These are phyloP conservation scores for Corydoras sp. DNA, from an alignment of 2,113 vertebrate species.

Conservation along the genomic window DNA sequence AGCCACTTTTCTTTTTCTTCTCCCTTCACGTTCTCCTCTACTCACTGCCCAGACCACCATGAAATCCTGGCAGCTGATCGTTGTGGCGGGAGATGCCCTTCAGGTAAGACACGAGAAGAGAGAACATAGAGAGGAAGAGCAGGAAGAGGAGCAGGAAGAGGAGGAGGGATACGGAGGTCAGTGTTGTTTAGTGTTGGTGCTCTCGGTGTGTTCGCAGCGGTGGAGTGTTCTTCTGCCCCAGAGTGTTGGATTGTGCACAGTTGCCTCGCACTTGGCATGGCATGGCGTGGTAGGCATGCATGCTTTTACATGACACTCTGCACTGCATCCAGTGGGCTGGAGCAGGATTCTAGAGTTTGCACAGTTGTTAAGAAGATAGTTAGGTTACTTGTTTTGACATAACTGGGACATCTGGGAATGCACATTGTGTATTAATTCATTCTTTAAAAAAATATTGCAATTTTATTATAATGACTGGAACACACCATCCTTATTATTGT, in stretches of 20 bases:
- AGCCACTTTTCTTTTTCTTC: constrained; percentile 21
- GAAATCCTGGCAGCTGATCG: constrained; percentile 73
- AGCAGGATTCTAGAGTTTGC: not conserved
- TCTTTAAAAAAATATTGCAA: not conserved
- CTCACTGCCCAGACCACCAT: constrained; percentile 58
- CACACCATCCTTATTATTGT: too few species aligned
- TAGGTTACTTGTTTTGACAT: not conserved
- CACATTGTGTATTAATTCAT: not conserved
- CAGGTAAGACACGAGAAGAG: constrained; percentile 63
- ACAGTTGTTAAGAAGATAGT: not conserved
- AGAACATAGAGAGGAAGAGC: constrained; percentile 35
- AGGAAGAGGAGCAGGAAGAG: constrained; percentile 32
- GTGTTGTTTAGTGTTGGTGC: not conserved
- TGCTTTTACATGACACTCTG: not conserved
- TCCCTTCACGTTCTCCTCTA: constrained; percentile 25
- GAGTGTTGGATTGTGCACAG: constrained; percentile 7
- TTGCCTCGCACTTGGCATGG: constrained; percentile 14
- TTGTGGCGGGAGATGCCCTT: constrained; percentile 75
- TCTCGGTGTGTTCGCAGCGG: constrained; percentile 1
- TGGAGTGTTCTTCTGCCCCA: not conserved
- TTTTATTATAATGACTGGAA: too few species aligned
- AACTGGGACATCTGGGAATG: not conserved
- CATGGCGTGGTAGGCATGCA: constrained; percentile 5
- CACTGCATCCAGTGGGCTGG: not conserved
- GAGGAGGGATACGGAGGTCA: constrained; percentile 45